These are phyloP conservation scores for Alca torda DNA, from an alignment of 2,797 vertebrate species.

Conservation along the genomic window DNA sequence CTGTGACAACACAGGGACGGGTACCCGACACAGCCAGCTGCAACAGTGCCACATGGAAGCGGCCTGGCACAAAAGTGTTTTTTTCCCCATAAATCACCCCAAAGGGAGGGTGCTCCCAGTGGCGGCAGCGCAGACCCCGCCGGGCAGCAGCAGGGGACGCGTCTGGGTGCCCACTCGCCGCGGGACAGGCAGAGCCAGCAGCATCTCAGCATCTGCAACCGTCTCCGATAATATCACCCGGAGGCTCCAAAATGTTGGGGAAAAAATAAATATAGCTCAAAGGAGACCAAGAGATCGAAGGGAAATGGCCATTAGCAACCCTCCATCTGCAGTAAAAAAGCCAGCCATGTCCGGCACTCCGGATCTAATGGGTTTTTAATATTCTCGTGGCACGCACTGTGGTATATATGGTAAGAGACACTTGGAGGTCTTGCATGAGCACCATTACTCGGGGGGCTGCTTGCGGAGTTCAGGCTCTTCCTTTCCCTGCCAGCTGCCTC, in stretches of 20 bases:
- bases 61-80: not conserved
- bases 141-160: not conserved
- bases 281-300: slow-evolving; percentile 32
- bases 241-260: slow-evolving; percentile 13
- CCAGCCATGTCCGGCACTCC: slow-evolving; percentile 28
- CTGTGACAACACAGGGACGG: rapidly evolving
- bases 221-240: not conserved
- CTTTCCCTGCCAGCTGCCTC: slow-evolving; percentile 48
- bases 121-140: rapidly evolving
- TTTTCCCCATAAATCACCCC: not conserved
- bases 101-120: not conserved
- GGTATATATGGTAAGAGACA: slow-evolving; percentile 27
- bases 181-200: not conserved
- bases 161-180: rapidly evolving
- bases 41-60: rapidly evolving
- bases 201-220: not conserved
- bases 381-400: slow-evolving; percentile 34
- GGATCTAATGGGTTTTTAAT: slow-evolving; percentile 55
- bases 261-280: slow-evolving; percentile 8
- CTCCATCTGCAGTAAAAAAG: slow-evolving; percentile 25
- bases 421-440: slow-evolving; percentile 51
- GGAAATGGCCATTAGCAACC: slow-evolving; percentile 38
- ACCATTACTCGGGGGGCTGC: slow-evolving; percentile 24
- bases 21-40: rapidly evolving
- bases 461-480: slow-evolving; percentile 18